Percentiles rank a stretch among this genome's conserved stretches.
phyloP scores from a whole-genome alignment of 2,113 vertebrate species.

The Stegostoma tigrinum region DNA sequence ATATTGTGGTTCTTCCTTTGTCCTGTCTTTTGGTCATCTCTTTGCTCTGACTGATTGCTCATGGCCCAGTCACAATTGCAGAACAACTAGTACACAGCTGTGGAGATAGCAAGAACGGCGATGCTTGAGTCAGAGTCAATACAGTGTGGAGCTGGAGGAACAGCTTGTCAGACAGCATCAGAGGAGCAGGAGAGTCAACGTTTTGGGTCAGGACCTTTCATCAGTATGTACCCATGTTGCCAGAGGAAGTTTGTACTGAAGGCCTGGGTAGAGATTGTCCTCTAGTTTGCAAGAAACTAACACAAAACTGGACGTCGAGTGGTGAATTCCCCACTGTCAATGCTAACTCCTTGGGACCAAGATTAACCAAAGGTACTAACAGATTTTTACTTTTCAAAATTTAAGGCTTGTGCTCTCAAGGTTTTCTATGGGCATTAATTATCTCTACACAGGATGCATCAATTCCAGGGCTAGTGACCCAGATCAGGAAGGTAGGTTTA shows the following conservation, averaged over 20 bases:
- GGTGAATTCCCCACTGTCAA: neutral
- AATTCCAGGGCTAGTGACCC: neutral
- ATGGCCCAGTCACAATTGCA: neutral
- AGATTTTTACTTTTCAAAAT: neutral
- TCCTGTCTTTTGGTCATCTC: neutral
- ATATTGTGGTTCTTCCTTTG: neutral
- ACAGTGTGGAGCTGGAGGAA: too few species aligned
- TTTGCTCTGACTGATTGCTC: neutral
- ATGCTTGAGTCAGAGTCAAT: too few species aligned
- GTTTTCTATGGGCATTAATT: neutral
- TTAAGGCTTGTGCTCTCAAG: neutral
- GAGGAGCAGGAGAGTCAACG: too few species aligned
- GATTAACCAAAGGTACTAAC: neutral
- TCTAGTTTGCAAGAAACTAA: neutral
- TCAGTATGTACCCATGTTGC: neutral
- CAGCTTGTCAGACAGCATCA: too few species aligned
- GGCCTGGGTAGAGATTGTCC: neutral
- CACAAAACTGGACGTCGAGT: neutral
- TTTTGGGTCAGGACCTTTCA: too few species aligned
- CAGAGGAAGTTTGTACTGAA: neutral
- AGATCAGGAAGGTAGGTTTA: neutral
- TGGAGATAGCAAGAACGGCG: neutral
- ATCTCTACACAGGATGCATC: neutral
- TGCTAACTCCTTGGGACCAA: neutral
- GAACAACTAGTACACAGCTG: neutral